phyloP scores from a whole-genome alignment of 2,797 vertebrate species.

The Gorsachius magnificus region DNA sequence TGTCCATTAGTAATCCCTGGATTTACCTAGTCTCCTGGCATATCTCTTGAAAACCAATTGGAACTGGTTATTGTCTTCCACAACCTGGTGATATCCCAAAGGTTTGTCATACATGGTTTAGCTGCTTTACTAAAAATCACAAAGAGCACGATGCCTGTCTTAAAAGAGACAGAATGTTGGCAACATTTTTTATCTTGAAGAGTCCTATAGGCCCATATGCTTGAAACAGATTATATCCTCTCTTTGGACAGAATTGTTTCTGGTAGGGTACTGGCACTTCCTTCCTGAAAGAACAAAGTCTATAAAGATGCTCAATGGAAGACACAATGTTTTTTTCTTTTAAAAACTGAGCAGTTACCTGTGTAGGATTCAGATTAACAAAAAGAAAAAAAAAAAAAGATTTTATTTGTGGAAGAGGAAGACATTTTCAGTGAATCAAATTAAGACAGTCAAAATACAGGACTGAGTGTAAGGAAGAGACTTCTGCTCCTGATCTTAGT shows the following conservation, averaged over 20 bases:
- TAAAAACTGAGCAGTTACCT: background rate
- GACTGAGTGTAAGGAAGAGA: background rate
- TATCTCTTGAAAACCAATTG: background rate
- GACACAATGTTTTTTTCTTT: background rate
- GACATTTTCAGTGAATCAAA: background rate
- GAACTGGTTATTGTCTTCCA: background rate
- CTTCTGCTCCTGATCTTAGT: background rate
- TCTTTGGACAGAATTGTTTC: background rate
- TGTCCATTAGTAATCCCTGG: background rate
- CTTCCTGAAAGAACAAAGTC: background rate
- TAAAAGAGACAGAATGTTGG: background rate
- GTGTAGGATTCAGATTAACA: background rate
- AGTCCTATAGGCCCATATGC: background rate
- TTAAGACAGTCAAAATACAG: background rate
- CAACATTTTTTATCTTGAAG: background rate
- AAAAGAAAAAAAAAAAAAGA: background rate
- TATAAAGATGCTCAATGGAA: background rate
- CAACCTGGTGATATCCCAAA: background rate
- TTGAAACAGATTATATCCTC: background rate
- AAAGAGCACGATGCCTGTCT: background rate
- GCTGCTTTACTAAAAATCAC: background rate
- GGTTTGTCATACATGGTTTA: background rate
- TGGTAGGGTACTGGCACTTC: background rate
- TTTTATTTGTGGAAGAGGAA: background rate
- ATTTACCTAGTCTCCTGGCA: background rate